Evolutionary conservation across 2,888 invertebrate species (phyloP), one percentile per base, ranked within the genome.

Genomic region (Rhagium mordax): DNA sequence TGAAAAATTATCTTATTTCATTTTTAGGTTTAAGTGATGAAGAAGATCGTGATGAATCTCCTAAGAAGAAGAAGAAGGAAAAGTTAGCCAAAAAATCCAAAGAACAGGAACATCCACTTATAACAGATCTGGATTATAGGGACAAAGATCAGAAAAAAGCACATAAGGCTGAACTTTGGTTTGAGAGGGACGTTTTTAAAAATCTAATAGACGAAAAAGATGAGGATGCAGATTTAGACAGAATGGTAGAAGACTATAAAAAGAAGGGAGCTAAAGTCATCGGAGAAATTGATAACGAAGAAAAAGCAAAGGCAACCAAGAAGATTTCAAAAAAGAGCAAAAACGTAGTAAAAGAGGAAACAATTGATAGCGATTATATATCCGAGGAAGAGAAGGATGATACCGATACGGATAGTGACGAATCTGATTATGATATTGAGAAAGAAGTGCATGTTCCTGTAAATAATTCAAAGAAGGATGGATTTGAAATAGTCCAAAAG

Each of bases 201-300:
- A 92, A 94, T 82, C 87, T 97, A 20, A 92, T 94, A 8, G 92
- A 93, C 74, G 96, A 96, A 71, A 94, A 93, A 57, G 97, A 96
- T 84, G 97, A 96, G 86, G 96, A 96, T 80, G 91, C 91, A 21
- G 98, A 98, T 88, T 90, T 98, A 6, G 95, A 97, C 84, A 93
- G 93, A 84, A 90, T 97, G 88, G 91, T 93, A 1, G 92, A 92
- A 80, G 91, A 91, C 48, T 94, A 91, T 80, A 93, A 93, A 81
- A 91, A 91, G 77, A 94, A 94, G 88, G 96, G 96, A 79, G 91
- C 84, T 3, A 82, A 81, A 76, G 81, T 89, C 18, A 81, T 87
- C n/a, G 86, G 86, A 16, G 89, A 89, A 65, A 89, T 88, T 48
- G 88, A 88, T 18, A 87, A 89, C 0, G 88, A 89, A 10, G 88